These are phyloP conservation scores for Pollachius pollachius DNA, from an alignment of 2,113 vertebrate genomes.

Conservation along the genomic window DNA sequence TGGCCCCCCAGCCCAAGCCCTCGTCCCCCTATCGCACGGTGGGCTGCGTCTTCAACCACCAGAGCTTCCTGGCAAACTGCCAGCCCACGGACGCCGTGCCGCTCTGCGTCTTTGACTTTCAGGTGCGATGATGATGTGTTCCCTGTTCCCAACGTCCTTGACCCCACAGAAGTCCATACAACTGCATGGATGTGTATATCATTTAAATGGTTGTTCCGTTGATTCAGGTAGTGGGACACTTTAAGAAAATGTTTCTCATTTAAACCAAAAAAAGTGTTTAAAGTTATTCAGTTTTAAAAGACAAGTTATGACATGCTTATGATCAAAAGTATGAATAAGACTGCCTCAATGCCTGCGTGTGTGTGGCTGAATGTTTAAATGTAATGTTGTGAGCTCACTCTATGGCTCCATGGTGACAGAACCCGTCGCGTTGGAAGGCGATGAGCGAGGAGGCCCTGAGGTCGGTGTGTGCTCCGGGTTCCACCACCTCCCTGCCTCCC, in stretches of 20 bases:
- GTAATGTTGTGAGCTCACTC: not conserved
- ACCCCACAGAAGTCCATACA: not conserved
- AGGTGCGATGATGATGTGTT: constrained; percentile 37
- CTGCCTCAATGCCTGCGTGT: too few species aligned
- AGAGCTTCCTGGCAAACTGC: constrained; percentile 89
- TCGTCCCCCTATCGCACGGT: constrained; percentile 86
- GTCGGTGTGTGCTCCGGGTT: constrained; percentile 85
- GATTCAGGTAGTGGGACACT: too few species aligned
- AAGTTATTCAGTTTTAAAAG: too few species aligned
- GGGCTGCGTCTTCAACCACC: constrained; percentile 94
- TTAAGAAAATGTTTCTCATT: too few species aligned
- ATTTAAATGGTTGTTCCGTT: too few species aligned
- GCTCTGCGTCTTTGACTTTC: constrained; percentile 87
- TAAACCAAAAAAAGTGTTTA: too few species aligned
- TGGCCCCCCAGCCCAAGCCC: constrained; percentile 81
- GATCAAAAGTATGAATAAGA: too few species aligned
- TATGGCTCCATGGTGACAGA: constrained; percentile 32
- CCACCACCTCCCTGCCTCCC: constrained; percentile 78
- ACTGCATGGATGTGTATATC: too few species aligned
- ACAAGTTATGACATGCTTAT: too few species aligned
- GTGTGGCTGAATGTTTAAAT: too few species aligned
- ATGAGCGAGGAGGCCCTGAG: constrained; percentile 94
- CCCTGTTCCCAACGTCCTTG: not conserved
- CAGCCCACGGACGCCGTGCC: constrained; percentile 90
- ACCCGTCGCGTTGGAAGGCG: constrained; percentile 92